These are phyloP conservation scores for Syndactyla subalaris DNA, from an alignment of 2,797 vertebrate genomes.

Conservation along the genomic window DNA sequence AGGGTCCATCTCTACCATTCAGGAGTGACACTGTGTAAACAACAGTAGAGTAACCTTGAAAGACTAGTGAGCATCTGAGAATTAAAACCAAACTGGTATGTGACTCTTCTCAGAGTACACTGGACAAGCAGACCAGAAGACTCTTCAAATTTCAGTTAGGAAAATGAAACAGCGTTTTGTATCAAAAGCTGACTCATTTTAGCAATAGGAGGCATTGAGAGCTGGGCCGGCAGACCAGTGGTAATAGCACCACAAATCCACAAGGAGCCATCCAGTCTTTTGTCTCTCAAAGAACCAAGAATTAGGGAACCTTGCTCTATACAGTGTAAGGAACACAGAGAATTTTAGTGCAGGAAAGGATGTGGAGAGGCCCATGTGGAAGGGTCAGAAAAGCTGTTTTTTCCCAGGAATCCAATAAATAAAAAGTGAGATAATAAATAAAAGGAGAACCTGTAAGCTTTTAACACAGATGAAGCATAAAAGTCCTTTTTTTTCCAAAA, in stretches of 20 bases:
- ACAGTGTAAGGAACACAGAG: neutral
- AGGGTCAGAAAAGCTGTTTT: neutral
- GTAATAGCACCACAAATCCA: neutral
- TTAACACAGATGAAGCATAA: neutral
- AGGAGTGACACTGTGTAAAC: slow-evolving; percentile 49
- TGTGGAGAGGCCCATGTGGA: neutral
- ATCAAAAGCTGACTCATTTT: neutral
- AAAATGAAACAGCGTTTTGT: neutral
- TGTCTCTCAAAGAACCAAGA: neutral
- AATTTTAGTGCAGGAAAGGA: neutral
- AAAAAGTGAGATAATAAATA: neutral
- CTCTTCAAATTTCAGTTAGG: neutral
- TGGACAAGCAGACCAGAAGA: slow-evolving; percentile 8
- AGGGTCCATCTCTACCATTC: neutral
- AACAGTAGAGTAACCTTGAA: slow-evolving; percentile 31
- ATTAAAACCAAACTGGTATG: slow-evolving; percentile 21
- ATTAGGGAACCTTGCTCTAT: neutral
- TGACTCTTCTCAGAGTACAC: neutral
- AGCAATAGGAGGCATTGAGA: neutral
- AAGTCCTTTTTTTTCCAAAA: neutral
- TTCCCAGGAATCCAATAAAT: neutral
- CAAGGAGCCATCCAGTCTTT: neutral
- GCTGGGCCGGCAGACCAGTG: neutral
- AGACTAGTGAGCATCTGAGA: slow-evolving; percentile 44
- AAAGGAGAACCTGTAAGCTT: neutral